Evolutionary conservation across 30 jellyfish, hydroid and myxozoan species (phyloP), one percentile per base, ranked within the genome.

Genomic region (Chironex yamaguchii): DNA sequence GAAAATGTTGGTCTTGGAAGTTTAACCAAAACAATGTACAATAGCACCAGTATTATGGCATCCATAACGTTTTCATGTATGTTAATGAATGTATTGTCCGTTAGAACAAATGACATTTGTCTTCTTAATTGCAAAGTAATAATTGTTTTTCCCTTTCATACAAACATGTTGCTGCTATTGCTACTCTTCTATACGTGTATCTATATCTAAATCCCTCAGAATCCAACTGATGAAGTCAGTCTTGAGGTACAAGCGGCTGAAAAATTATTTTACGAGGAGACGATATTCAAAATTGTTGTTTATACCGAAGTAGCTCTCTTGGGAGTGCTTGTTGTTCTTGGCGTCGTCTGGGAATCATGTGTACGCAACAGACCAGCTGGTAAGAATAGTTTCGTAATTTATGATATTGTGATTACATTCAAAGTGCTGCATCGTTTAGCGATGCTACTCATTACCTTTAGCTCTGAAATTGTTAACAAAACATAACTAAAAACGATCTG

Each of bases 211-310:
- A 0, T 30, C 69, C n/a, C 67, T 27, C 50, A 93, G 98, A 93
- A 88, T 66, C 96, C 98, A 12, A 83, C 97, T 0, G 98, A 93
- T 29, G 98, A 93, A 28, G 96, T 84, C 4, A 53, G 98, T 24
- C 87, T 93, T 0, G 98, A 93, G 34, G 98, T 93, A 12, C 51
- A 65, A 50, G 96, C 96, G 0, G 98, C 97, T 0, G 98, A 93
- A 62, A 82, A 87, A 49, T 51, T 87, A 29, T 93, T 93, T 66
- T 93, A 93, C 77, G 96, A 93, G 87, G 98, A 93, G 83, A 65
- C 33, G 3, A 51, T 78, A 0, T 93, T 93, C 86, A 93, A 87
- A 53, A 25, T 53, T 29, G 96, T 93, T 49, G 97, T 93, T 29
- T 93, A 81, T 48, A 81, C 89, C 24, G 96, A 93, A 68, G 79